Evolutionary conservation across 2,797 vertebrate genomes (phyloP).

Genomic region (Sandelia bainsii): DNA sequence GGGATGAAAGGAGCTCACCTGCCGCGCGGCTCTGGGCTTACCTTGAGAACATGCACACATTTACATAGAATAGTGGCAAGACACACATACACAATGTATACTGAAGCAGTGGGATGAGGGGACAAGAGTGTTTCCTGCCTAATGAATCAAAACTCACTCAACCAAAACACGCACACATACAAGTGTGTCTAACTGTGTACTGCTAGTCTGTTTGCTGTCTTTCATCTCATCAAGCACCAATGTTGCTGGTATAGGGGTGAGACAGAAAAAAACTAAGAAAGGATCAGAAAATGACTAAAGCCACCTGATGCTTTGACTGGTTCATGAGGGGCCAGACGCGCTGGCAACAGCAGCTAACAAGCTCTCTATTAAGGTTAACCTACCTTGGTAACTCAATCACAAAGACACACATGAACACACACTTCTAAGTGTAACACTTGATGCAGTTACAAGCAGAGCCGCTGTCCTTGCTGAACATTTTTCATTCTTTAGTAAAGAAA

Average conservation of each 20-base stretch:
- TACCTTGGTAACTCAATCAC: conserved; percentile 71
- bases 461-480: conserved; percentile 37
- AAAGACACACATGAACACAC: conserved; percentile 16
- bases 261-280: conserved; percentile 6
- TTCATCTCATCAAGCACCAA: conserved; percentile 61
- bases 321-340: conserved; percentile 68
- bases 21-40: conserved; percentile 78
- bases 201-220: conserved; percentile 34
- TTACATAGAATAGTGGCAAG: conserved; percentile 39
- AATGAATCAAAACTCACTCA: conserved; percentile 74
- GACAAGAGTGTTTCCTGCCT: conserved; percentile 54
- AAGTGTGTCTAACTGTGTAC: conserved; percentile 15
- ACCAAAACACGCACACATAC: conserved; percentile 38
- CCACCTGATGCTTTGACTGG: conserved; percentile 70
- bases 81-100: conserved; percentile 19
- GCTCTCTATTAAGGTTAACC: conserved; percentile 69
- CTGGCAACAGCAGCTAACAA: conserved; percentile 64
- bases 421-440: conserved; percentile 34
- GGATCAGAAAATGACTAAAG: conserved; percentile 57
- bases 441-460: conserved; percentile 34
- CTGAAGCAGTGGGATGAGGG: conserved; percentile 58
- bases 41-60: conserved; percentile 59
- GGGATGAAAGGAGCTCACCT: conserved; percentile 86
- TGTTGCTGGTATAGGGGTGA: conserved; percentile 16
- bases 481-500: conserved; percentile 35